Evolutionary conservation across 2,888 invertebrate species (phyloP).

Genomic region (Archaeoteleia sp.): DNA sequence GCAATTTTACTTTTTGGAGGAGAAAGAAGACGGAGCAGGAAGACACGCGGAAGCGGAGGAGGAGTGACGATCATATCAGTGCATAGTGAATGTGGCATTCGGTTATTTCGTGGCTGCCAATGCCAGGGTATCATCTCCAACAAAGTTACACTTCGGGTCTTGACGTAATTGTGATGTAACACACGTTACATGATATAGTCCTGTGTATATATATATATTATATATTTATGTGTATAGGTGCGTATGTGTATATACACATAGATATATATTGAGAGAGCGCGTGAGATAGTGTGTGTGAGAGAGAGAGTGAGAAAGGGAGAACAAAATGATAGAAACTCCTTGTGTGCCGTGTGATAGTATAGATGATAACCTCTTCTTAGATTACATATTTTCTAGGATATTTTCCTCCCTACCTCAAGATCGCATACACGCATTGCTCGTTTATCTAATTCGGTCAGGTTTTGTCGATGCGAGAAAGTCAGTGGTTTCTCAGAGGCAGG

Average conservation of each 20-base stretch:
- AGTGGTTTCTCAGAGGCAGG: constrained; percentile 34
- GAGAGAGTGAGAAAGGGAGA: constrained; percentile 12
- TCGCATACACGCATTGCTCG: constrained; percentile 56
- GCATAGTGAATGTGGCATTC: constrained; percentile 47
- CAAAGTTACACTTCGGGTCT: constrained; percentile 47
- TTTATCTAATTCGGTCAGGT: constrained; percentile 51
- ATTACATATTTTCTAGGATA: constrained; percentile 57
- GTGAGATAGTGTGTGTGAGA: constrained; percentile 8
- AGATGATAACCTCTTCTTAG: constrained; percentile 54
- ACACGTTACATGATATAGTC: constrained; percentile 40
- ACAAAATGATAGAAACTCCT: constrained; percentile 49
- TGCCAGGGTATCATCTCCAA: constrained; percentile 50
- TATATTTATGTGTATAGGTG: constrained; percentile 31
- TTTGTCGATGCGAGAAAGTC: constrained; percentile 40
- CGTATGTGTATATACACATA: constrained; percentile 18
- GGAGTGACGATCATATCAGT: constrained; percentile 54
- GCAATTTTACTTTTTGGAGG: background rate
- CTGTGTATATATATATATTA: constrained; percentile 35
- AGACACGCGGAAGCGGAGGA: constrained; percentile 30
- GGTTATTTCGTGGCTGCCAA: constrained; percentile 39
- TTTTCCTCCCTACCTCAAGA: constrained; percentile 67
- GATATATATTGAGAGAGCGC: constrained; percentile 21
- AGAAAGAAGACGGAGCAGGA: constrained; percentile 6
- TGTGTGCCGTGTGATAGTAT: constrained; percentile 59
- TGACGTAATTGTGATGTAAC: constrained; percentile 48